Evolutionary conservation across 2,113 vertebrate species (phyloP).

Genomic region (Tauraco erythrolophus): DNA sequence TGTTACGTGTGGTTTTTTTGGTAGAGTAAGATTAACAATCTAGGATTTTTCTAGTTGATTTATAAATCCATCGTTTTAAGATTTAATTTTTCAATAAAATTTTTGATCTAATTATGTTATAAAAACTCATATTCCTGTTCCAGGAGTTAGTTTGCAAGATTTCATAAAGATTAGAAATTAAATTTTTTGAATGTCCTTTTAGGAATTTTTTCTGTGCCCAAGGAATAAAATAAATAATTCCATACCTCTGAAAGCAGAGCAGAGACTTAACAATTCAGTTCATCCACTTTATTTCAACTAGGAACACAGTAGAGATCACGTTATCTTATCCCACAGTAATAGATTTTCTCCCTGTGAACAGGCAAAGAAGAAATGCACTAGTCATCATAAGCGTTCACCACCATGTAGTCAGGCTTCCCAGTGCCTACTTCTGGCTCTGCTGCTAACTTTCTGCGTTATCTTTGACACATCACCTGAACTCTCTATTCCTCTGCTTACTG

Average conservation of each 20-base stretch:
- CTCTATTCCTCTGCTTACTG: neutral
- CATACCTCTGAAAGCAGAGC: neutral
- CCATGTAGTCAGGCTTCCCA: neutral
- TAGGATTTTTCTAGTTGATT: neutral
- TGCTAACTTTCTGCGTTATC: neutral
- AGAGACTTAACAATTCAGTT: neutral
- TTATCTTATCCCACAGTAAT: neutral
- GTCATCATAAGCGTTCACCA: neutral
- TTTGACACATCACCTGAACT: neutral
- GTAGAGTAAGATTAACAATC: neutral
- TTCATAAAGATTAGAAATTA: neutral
- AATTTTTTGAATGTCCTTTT: neutral
- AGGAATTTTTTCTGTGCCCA: neutral
- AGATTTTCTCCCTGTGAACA: neutral
- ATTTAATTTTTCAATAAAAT: neutral
- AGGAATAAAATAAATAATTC: neutral
- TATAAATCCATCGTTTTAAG: neutral
- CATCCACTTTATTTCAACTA: neutral
- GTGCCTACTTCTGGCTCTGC: neutral
- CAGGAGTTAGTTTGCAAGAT: neutral
- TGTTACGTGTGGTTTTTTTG: neutral
- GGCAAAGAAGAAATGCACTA: neutral
- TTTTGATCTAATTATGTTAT: neutral
- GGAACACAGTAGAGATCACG: neutral
- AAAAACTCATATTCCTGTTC: neutral